phyloP scores from a whole-genome alignment of 2,113 vertebrate genomes.

The Cairina moschata region DNA sequence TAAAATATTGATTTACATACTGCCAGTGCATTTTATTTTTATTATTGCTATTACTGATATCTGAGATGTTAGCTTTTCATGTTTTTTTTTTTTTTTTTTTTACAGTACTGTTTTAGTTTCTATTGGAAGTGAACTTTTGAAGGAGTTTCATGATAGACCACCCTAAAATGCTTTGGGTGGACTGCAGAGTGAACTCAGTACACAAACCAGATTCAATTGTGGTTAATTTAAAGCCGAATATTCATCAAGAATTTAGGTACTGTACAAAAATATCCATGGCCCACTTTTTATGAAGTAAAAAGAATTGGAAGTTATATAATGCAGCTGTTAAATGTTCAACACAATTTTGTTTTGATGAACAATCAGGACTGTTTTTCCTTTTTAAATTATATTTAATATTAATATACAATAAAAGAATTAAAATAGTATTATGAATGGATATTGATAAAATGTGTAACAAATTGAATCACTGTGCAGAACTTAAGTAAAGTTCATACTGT shows the following conservation, averaged over 20 bases:
- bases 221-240: background rate
- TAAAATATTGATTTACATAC: background rate
- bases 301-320: background rate
- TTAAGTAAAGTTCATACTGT: background rate
- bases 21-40: background rate
- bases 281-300: background rate
- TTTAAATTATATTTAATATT: background rate
- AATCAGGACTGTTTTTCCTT: background rate
- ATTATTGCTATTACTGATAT: background rate
- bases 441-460: background rate
- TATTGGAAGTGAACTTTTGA: background rate
- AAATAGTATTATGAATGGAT: background rate
- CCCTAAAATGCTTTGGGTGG: background rate
- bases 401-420: background rate
- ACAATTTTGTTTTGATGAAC: background rate
- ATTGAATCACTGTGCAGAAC: background rate
- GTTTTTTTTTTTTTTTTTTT: no score
- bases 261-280: background rate
- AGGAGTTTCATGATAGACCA: background rate
- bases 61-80: background rate
- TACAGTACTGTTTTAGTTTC: background rate
- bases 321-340: background rate
- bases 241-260: background rate
- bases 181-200: background rate
- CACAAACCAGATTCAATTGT: background rate